Percentiles rank a stretch among this genome's conserved stretches.
phyloP scores from a whole-genome alignment of 1,140 invertebrate species.

The Penaeus indicus region DNA sequence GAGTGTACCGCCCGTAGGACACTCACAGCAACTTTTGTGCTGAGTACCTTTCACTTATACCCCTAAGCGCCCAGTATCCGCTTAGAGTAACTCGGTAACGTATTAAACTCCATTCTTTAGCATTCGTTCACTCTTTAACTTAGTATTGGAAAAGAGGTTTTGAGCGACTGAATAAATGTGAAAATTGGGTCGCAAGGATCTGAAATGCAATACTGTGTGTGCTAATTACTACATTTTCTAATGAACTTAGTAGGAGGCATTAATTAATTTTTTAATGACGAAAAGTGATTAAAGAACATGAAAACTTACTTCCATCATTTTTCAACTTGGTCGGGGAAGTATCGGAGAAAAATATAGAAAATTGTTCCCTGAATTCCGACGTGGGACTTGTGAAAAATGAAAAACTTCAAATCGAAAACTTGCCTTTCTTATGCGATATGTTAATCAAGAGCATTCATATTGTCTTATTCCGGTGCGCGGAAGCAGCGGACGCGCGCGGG shows the following conservation, averaged over 20 bases:
- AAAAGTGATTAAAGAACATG: constrained; percentile 67
- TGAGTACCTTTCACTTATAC: constrained; percentile 47
- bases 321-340: constrained; percentile 57
- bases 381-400: constrained; percentile 26
- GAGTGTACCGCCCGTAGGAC: neutral
- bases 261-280: constrained; percentile 67
- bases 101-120: constrained; percentile 45
- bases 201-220: constrained; percentile 64
- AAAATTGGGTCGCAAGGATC: constrained; percentile 54
- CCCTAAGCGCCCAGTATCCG: constrained; percentile 57
- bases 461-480: neutral
- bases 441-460: too few relatives aligned
- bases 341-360: constrained; percentile 53
- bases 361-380: constrained; percentile 42
- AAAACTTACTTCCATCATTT: constrained; percentile 67
- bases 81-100: constrained; percentile 59
- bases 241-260: constrained; percentile 67
- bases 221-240: constrained; percentile 67
- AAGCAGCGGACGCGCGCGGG: neutral
- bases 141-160: constrained; percentile 17
- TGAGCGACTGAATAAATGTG: constrained; percentile 53
- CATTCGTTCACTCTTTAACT: constrained; percentile 39
- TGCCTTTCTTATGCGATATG: too few relatives aligned
- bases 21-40: constrained; percentile 49
- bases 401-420: neutral